Conservation (phyloP, 2,113 vertebrate species). For the Glareola pratincola region DNA sequence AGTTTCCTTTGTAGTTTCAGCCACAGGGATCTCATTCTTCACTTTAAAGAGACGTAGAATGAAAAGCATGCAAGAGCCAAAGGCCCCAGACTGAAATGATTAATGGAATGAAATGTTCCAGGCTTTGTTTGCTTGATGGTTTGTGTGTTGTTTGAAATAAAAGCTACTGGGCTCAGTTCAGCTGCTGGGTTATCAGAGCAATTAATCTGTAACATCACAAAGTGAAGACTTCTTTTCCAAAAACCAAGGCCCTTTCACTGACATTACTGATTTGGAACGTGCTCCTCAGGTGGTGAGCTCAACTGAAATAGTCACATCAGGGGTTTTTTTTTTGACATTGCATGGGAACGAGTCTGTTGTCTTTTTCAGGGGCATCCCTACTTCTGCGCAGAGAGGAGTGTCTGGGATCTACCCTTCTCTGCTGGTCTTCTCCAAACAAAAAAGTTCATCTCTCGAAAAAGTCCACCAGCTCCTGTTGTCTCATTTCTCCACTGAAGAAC, state of each 20-base stretch:
- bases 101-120: not conserved
- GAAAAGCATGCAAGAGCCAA: not conserved
- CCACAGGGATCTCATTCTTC: not conserved
- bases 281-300: not conserved
- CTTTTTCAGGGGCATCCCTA: not conserved
- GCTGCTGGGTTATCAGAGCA: not conserved
- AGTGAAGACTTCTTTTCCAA: not conserved
- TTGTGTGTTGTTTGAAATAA: slow-evolving; percentile 15
- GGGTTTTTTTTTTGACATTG: not conserved
- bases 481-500: not conserved
- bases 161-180: not conserved
- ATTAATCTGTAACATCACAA: not conserved
- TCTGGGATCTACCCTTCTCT: not conserved
- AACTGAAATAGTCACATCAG: not conserved
- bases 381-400: not conserved
- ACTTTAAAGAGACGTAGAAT: not conserved
- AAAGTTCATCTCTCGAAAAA: not conserved
- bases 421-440: not conserved
- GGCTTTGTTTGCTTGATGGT: not conserved
- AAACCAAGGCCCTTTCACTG: not conserved
- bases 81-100: not conserved
- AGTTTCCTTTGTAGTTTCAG: not conserved
- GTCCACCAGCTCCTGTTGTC: not conserved
- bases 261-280: not conserved
- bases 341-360: not conserved